Percentiles rank a stretch among this genome's conserved stretches.
Conservation (phyloP, 2,888 invertebrate genomes). For the Loripinus fragilis region DNA sequence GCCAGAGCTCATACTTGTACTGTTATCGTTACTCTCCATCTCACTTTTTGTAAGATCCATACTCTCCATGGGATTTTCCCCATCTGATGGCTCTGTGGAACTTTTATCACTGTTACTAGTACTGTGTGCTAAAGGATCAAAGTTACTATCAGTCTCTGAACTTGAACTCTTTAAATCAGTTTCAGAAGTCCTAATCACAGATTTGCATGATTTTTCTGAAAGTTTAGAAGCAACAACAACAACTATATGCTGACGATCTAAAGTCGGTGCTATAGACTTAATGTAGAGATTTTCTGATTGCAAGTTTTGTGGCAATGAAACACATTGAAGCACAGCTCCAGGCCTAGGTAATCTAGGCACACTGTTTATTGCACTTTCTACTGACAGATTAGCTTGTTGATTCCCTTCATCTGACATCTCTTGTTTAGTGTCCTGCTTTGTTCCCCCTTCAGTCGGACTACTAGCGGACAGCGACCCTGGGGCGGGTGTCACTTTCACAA, state of each 20-base stretch:
- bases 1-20: neutral
- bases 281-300: slow-evolving; percentile 85
- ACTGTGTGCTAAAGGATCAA: slow-evolving; percentile 21
- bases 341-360: slow-evolving; percentile 40
- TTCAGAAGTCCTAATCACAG: slow-evolving; percentile 41
- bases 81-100: slow-evolving; percentile 10
- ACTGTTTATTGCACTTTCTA: slow-evolving; percentile 55
- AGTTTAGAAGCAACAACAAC: slow-evolving; percentile 76
- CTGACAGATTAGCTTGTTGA: slow-evolving; percentile 20
- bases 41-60: slow-evolving; percentile 12
- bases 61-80: neutral
- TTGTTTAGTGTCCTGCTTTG: slow-evolving; percentile 27
- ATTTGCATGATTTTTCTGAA: slow-evolving; percentile 20
- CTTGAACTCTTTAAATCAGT: neutral
- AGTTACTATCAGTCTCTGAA: neutral
- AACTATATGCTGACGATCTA: slow-evolving; percentile 88
- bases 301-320: slow-evolving; percentile 74
- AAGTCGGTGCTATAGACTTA: slow-evolving; percentile 88
- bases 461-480: slow-evolving; percentile 57
- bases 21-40: neutral
- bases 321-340: slow-evolving; percentile 78
- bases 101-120: slow-evolving; percentile 33
- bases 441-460: slow-evolving; percentile 52
- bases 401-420: slow-evolving; percentile 43
- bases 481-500: slow-evolving; percentile 76